Percentiles rank a stretch among this genome's conserved stretches.
Conservation (phyloP, 2,888 invertebrate genomes). For the Tryphoninae sp. region DNA sequence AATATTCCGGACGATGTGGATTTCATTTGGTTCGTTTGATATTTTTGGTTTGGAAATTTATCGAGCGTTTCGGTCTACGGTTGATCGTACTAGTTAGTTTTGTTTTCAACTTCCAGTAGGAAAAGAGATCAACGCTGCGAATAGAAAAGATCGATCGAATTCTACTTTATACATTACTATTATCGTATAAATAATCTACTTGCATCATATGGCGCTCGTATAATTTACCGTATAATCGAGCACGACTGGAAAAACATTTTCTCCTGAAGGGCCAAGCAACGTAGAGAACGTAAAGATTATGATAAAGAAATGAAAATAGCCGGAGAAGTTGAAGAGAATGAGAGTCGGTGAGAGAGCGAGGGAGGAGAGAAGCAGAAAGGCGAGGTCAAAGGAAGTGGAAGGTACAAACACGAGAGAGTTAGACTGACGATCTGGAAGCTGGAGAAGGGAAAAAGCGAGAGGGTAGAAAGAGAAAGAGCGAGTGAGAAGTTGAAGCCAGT, state of each 20-base stretch:
- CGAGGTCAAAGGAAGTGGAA: constrained; percentile 47
- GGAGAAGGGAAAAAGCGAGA: constrained; percentile 46
- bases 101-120: neutral
- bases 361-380: constrained; percentile 48
- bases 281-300: constrained; percentile 24
- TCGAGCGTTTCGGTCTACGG: constrained; percentile 1
- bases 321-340: constrained; percentile 49
- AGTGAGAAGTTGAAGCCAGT: constrained; percentile 61
- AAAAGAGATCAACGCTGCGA: neutral
- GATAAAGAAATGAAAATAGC: constrained; percentile 38
- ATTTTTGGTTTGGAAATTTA: neutral
- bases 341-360: constrained; percentile 16
- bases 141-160: constrained; percentile 3
- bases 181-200: constrained; percentile 3
- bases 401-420: constrained; percentile 23
- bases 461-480: constrained; percentile 52
- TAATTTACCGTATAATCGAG: constrained; percentile 16
- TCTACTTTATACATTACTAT: constrained; percentile 13
- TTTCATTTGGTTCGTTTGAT: neutral
- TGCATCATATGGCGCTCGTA: neutral
- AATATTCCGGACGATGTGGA: neutral
- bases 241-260: constrained; percentile 10
- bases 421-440: constrained; percentile 31
- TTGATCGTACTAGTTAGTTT: constrained; percentile 10
- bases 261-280: constrained; percentile 4